Percentiles rank a stretch among this genome's conserved stretches.
Conservation (phyloP, 2,888 invertebrate genomes). For the Cloeon dipterum region DNA sequence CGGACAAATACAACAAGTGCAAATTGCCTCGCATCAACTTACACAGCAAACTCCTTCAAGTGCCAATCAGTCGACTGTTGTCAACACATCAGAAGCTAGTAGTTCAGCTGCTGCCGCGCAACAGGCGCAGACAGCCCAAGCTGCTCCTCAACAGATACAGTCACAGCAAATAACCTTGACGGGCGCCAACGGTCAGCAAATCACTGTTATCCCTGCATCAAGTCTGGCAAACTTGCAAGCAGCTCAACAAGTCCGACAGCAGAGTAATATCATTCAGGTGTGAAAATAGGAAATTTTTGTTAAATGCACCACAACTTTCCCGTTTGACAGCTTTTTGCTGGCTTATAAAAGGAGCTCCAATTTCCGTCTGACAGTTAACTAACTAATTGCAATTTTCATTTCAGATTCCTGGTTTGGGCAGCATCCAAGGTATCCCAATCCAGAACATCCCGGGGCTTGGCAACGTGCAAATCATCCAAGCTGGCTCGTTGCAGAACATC, state of each 20-base stretch:
- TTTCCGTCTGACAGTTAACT: slow-evolving; percentile 14
- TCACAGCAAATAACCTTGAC: neutral
- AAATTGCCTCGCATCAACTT: slow-evolving; percentile 34
- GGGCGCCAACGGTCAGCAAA: slow-evolving; percentile 46
- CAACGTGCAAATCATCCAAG: slow-evolving; percentile 61
- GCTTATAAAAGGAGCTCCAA: neutral
- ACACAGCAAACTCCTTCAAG: slow-evolving; percentile 13
- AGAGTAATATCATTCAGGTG: slow-evolving; percentile 14
- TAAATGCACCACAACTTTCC: too few species aligned
- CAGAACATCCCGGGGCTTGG: slow-evolving; percentile 53
- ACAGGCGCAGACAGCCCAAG: neutral
- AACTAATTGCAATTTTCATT: slow-evolving; percentile 22
- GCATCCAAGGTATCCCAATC: slow-evolving; percentile 41
- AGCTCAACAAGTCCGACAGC: slow-evolving; percentile 15
- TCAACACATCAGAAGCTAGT: slow-evolving; percentile 2
- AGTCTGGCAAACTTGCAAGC: slow-evolving; percentile 22
- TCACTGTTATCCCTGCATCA: slow-evolving; percentile 60
- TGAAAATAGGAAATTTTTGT: too few species aligned
- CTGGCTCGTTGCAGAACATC: slow-evolving; percentile 24
- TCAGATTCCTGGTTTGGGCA: slow-evolving; percentile 23
- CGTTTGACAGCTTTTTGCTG: neutral
- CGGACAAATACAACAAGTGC: slow-evolving; percentile 76
- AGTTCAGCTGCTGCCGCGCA: neutral
- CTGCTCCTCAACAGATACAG: neutral
- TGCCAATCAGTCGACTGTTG: slow-evolving; percentile 17